Evolutionary conservation across 92 coral and sea anemone species (phyloP), one percentile per base, ranked within the genome.

Genomic region (Palythoa caribaeorum): DNA sequence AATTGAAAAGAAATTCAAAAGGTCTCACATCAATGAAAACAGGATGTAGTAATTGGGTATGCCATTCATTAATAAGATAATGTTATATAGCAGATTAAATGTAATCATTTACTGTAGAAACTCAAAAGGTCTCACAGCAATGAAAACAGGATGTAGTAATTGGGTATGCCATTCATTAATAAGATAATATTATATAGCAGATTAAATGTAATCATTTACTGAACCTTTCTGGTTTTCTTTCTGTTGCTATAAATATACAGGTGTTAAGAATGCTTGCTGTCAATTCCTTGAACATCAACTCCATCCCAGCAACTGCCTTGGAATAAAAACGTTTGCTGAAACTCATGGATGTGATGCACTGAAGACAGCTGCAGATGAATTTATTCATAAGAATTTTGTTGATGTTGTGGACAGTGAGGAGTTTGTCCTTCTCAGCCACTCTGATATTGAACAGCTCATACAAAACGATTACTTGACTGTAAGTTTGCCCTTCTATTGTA

Each of bases 201-300:
- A 44, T 44, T 44, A 2, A 2, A 57, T 57, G 0, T 17, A 17
- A 5, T 1, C 28, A 5, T 20, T 62, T 62, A 4, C 9, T 0
- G 19, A 9, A 16, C 20, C 17, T 55, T 14, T 1, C 20, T 76
- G 40, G 17, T 17, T 77, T 37, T 52, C 28, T 28, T 53, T 77
- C 17, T 10, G 7, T 53, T 38, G 28, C 66, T 36, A 3, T 72
- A 35, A 21, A 38, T n/a, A 48, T 37, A 11, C 71, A 97, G 99
- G 98, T 79, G 98, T 96, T 40, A 96, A 97, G 89, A 97, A 91
- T 71, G 99, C 99, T 5, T 97, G 99, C 68, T 95, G 98, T 89
- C 94, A 92, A 59, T 97, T 97, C 68, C 90, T 97, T 53, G 96
- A 95, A 60, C 92, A 88, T 59, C 99, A 95, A 79, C 92, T 97